phyloP scores from a whole-genome alignment of 2,797 vertebrate species.

The Coranthus polyacanthus region DNA sequence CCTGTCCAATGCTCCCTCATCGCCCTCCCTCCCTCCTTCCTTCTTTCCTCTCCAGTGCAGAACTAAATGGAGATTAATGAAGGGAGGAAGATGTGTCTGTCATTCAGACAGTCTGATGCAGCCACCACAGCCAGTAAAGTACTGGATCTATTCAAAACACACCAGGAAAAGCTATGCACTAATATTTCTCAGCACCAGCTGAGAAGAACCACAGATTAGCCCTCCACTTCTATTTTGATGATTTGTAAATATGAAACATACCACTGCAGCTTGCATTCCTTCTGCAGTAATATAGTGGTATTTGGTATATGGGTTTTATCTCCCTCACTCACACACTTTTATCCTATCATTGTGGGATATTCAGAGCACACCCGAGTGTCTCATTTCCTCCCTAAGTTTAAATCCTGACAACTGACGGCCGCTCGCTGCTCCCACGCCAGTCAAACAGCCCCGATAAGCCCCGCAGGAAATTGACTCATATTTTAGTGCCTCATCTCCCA shows the following conservation, averaged over 20 bases:
- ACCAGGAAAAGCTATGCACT: constrained; percentile 38
- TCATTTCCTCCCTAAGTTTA: constrained; percentile 83
- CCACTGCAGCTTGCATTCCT: constrained; percentile 34
- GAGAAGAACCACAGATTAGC: constrained; percentile 60
- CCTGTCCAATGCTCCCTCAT: constrained; percentile 45
- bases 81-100: constrained; percentile 79
- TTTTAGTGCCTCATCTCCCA: constrained; percentile 72
- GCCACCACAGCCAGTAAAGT: constrained; percentile 58
- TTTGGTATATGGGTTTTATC: constrained; percentile 37
- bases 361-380: constrained; percentile 71
- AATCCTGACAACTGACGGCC: constrained; percentile 81
- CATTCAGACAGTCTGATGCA: constrained; percentile 76
- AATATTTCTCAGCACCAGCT: constrained; percentile 54
- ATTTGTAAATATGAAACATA: constrained; percentile 59
- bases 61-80: constrained; percentile 86
- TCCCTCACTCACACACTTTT: constrained; percentile 42
- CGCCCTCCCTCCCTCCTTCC: constrained; percentile 11
- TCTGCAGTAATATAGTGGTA: constrained; percentile 23
- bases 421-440: constrained; percentile 74
- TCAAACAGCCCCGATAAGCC: constrained; percentile 79
- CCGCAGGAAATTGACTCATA: constrained; percentile 80
- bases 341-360: constrained; percentile 67
- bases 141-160: constrained; percentile 64
- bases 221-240: constrained; percentile 47
- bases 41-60: constrained; percentile 71